A percentile compares a stretch with the other conserved stretches of the same genome.
phyloP scores from a whole-genome alignment of 2,113 vertebrate genomes.

The Pterophyllum scalare region DNA sequence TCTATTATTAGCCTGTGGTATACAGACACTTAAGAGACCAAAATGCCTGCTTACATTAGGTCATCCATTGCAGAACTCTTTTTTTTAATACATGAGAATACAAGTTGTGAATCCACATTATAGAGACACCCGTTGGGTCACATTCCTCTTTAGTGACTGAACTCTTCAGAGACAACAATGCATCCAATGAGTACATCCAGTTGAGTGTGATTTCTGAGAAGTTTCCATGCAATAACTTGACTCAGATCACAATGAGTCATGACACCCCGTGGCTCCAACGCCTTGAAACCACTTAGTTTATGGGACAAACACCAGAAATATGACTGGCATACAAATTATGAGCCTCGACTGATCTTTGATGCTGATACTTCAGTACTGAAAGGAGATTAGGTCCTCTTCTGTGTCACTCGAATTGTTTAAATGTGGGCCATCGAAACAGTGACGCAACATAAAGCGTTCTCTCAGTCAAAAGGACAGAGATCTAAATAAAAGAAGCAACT shows the following conservation, averaged over 20 bases:
- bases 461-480: neutral
- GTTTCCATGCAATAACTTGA: neutral
- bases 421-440: neutral
- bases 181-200: neutral
- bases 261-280: neutral
- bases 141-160: conserved; percentile 56
- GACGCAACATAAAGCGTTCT: neutral
- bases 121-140: conserved; percentile 33
- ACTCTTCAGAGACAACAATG: neutral
- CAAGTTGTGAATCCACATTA: conserved; percentile 3
- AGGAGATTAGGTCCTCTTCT: neutral
- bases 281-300: conserved; percentile 54
- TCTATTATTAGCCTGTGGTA: neutral
- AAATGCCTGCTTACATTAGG: neutral
- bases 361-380: neutral
- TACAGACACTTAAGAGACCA: neutral
- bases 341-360: conserved; percentile 14
- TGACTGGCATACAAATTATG: conserved; percentile 23
- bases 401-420: neutral
- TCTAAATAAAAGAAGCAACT: neutral
- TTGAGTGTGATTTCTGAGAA: neutral
- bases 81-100: neutral
- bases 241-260: conserved; percentile 20
- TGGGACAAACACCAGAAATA: conserved; percentile 2
- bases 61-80: neutral